These are phyloP conservation scores for Prunella fulvescens DNA, from an alignment of 2,113 vertebrate species.

Conservation along the genomic window DNA sequence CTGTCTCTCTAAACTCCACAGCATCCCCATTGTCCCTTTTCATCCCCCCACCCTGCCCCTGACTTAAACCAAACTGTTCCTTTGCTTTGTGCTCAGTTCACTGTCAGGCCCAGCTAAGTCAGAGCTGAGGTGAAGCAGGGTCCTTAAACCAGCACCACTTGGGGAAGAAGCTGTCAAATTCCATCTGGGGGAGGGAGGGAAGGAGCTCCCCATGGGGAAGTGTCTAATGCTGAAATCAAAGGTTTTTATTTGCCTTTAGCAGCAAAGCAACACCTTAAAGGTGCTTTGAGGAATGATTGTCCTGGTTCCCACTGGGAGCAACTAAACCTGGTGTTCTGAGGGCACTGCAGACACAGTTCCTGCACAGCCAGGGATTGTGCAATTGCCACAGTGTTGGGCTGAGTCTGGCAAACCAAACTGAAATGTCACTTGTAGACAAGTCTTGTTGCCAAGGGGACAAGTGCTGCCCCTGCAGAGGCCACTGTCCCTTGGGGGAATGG, in stretches of 20 bases:
- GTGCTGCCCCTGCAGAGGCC: not conserved
- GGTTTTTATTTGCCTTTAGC: not conserved
- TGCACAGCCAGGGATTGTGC: not conserved
- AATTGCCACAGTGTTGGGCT: not conserved
- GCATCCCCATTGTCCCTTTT: not conserved
- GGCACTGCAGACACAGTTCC: not conserved
- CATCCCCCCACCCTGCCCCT: too few species aligned
- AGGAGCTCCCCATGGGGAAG: not conserved
- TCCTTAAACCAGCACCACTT: not conserved
- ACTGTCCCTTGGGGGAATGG: not conserved
- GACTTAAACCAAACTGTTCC: not conserved
- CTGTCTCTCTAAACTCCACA: not conserved
- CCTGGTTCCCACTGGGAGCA: not conserved
- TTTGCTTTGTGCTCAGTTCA: not conserved
- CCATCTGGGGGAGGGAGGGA: not conserved
- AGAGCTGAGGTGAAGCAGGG: not conserved
- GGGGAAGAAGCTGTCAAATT: not conserved
- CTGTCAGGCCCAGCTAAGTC: not conserved
- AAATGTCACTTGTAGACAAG: not conserved
- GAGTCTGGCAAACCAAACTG: not conserved
- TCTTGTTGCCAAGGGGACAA: not conserved
- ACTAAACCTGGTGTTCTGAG: fast-evolving
- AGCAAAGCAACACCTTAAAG: not conserved
- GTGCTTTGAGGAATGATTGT: not conserved
- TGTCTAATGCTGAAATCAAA: not conserved